Percentiles rank a stretch among this genome's conserved stretches.
phyloP scores from a whole-genome alignment of 2,797 vertebrate species.

The Chloroceryle amazona region DNA sequence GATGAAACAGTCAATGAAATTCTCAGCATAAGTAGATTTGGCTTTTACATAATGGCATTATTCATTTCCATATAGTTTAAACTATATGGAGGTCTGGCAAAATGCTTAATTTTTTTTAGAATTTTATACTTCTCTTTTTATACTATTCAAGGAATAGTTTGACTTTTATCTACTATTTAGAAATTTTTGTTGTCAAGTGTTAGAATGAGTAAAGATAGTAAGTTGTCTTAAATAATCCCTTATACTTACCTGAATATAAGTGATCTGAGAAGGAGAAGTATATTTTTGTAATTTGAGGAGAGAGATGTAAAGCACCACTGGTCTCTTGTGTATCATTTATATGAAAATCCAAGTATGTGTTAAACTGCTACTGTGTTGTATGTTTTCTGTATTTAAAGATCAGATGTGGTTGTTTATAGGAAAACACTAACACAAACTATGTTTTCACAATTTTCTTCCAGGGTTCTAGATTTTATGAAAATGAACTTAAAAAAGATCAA shows the following conservation, averaged over 20 bases:
- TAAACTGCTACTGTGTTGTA: neutral
- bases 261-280: neutral
- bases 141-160: neutral
- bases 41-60: neutral
- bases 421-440: neutral
- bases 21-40: neutral
- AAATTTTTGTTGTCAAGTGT: neutral
- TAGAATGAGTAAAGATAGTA: neutral
- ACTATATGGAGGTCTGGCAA: neutral
- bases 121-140: neutral
- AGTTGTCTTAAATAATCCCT: neutral
- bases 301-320: neutral
- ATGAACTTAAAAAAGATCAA: slow-evolving; percentile 93
- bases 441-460: slow-evolving; percentile 69
- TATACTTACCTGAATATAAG: neutral
- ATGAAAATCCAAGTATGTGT: neutral
- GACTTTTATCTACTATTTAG: neutral
- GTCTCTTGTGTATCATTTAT: neutral
- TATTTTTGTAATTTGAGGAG: neutral
- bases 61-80: neutral
- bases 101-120: neutral
- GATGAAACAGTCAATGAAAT: neutral
- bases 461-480: slow-evolving; percentile 96
- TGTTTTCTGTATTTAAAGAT: neutral
- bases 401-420: neutral